phyloP scores from a whole-genome alignment of 2,797 vertebrate species.

The Nannoperca australis region DNA sequence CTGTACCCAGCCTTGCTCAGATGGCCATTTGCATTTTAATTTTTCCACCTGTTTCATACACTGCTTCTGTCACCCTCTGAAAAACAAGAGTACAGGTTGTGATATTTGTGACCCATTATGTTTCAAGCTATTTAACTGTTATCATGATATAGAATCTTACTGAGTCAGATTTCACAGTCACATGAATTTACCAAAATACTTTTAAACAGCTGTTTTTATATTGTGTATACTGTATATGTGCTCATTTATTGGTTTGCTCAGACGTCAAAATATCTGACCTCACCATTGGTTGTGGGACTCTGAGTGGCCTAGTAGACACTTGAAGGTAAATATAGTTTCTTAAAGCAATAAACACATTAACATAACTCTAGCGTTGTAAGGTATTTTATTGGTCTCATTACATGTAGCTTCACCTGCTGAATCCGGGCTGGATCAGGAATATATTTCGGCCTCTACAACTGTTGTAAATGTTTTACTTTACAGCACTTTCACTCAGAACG shows the following conservation, averaged over 20 bases:
- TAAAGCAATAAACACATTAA: constrained; percentile 88
- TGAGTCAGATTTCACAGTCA: constrained; percentile 65
- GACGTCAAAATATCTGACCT: constrained; percentile 79
- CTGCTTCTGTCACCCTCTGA: constrained; percentile 66
- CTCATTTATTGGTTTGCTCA: constrained; percentile 81
- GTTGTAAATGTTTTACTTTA: constrained; percentile 42
- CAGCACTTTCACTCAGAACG: constrained; percentile 57
- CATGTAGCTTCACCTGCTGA: constrained; percentile 77
- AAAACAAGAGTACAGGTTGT: constrained; percentile 63
- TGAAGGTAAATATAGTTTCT: constrained; percentile 83
- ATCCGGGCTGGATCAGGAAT: constrained; percentile 67
- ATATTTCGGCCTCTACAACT: constrained; percentile 62
- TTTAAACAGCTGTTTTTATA: constrained; percentile 87
- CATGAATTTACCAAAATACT: constrained; percentile 82
- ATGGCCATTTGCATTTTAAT: constrained; percentile 61
- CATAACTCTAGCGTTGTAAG: constrained; percentile 72
- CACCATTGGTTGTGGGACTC: constrained; percentile 78
- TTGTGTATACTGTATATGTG: constrained; percentile 81
- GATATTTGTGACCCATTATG: constrained; percentile 74
- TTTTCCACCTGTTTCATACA: constrained; percentile 60
- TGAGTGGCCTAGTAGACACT: constrained; percentile 83
- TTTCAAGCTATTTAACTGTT: constrained; percentile 75
- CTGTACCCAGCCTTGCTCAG: constrained; percentile 76
- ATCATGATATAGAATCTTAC: constrained; percentile 76
- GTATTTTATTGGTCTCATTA: constrained; percentile 77